Evolutionary conservation across 2,888 invertebrate species (phyloP).

Genomic region (Brachynemurus nebulosus): DNA sequence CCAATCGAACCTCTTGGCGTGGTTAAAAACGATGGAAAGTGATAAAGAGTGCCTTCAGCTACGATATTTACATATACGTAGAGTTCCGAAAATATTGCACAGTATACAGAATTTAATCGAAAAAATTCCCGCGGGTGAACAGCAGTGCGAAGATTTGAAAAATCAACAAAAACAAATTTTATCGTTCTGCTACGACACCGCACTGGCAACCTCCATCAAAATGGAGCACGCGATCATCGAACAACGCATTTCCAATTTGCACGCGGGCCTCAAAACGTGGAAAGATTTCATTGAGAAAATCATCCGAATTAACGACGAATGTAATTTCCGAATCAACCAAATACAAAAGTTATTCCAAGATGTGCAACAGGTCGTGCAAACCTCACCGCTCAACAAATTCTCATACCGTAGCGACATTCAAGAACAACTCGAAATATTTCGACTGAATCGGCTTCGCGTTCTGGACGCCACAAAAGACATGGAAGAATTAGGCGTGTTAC

Average conservation of each 20-base stretch:
- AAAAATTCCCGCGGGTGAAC: conserved; percentile 53
- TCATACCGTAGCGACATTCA: conserved; percentile 44
- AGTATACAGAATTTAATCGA: conserved; percentile 54
- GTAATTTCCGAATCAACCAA: conserved; percentile 45
- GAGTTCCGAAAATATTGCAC: conserved; percentile 53
- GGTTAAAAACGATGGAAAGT: conserved; percentile 68
- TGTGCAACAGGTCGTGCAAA: conserved; percentile 44
- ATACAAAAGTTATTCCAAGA: conserved; percentile 49
- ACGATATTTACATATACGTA: conserved; percentile 64
- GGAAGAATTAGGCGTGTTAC: conserved; percentile 56
- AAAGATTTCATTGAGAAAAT: conserved; percentile 57
- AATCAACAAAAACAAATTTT: conserved; percentile 50
- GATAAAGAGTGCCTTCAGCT: conserved; percentile 65
- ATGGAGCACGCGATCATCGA: conserved; percentile 68
- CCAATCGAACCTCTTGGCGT: conserved; percentile 54
- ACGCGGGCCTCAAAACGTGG: conserved; percentile 74
- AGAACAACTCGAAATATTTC: conserved; percentile 46
- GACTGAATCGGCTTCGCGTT: conserved; percentile 44
- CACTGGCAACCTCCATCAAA: conserved; percentile 60
- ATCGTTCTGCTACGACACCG: conserved; percentile 63
- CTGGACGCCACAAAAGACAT: conserved; percentile 44
- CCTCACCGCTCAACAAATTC: conserved; percentile 35
- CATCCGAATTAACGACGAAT: conserved; percentile 43
- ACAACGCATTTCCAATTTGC: conserved; percentile 64
- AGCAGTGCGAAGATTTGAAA: conserved; percentile 46